Percentiles rank a stretch among this genome's conserved stretches.
These are phyloP conservation scores for Epizoanthus stellaris DNA, from an alignment of 92 coral and sea anemone species.

Conservation along the genomic window DNA sequence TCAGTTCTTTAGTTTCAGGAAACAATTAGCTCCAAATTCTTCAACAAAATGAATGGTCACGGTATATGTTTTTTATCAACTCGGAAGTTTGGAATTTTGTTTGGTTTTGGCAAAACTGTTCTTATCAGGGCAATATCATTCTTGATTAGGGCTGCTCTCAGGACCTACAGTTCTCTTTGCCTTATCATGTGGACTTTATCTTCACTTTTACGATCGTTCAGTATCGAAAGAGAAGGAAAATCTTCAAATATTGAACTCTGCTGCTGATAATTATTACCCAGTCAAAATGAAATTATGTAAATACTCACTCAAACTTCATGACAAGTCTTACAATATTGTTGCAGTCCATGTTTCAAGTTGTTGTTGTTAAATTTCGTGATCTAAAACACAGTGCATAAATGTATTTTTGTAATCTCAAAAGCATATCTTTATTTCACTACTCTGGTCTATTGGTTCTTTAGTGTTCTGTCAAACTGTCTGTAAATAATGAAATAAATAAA, in stretches of 20 bases:
- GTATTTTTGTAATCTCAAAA: conserved; percentile 28
- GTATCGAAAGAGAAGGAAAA: too few species aligned
- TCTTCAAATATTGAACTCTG: not conserved
- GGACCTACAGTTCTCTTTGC: too few species aligned
- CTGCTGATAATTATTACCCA: not conserved
- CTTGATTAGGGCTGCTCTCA: too few species aligned
- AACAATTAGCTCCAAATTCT: too few species aligned
- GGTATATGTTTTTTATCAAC: too few species aligned
- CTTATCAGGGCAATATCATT: too few species aligned
- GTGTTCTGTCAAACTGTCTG: conserved; percentile 12
- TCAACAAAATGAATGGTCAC: too few species aligned
- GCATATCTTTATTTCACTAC: conserved; percentile 6
- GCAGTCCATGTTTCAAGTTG: conserved; percentile 19
- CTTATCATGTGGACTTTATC: too few species aligned
- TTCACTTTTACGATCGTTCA: too few species aligned
- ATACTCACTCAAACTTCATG: not conserved
- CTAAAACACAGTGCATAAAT: conserved; percentile 20
- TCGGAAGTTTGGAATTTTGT: too few species aligned
- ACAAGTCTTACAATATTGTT: not conserved
- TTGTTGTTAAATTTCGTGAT: not conserved
- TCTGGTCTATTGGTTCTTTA: not conserved
- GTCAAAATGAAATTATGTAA: conserved; percentile 4
- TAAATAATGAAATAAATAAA: conserved; percentile 22
- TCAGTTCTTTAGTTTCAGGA: too few species aligned
- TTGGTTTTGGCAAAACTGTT: too few species aligned